These are phyloP conservation scores for Conopomorpha cramerella DNA, from an alignment of 1,140 invertebrate genomes.

Conservation along the genomic window DNA sequence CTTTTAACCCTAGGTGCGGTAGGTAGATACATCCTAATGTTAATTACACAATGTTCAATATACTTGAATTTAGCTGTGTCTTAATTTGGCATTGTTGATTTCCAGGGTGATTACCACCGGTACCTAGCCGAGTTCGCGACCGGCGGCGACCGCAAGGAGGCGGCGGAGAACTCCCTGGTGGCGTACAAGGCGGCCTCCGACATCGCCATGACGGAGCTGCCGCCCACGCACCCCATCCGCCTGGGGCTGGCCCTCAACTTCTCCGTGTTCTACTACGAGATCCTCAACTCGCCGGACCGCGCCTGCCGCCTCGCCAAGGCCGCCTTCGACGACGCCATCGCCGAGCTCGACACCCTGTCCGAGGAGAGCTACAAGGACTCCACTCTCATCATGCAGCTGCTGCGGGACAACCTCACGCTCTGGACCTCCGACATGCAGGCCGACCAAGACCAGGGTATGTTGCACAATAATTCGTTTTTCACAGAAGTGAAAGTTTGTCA, in stretches of 20 bases:
- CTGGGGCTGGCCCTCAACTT: slow-evolving; percentile 92
- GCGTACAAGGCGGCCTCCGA: slow-evolving; percentile 98
- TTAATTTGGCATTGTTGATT: no score
- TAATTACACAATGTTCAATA: no score
- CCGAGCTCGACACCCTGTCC: slow-evolving; percentile 93
- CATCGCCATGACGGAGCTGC: slow-evolving; percentile 94
- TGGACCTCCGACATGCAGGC: slow-evolving; percentile 98
- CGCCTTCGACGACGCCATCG: slow-evolving; percentile 97
- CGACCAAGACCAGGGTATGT: slow-evolving; percentile 65
- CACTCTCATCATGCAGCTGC: slow-evolving; percentile 97
- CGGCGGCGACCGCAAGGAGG: slow-evolving; percentile 92
- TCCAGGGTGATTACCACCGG: slow-evolving; percentile 93
- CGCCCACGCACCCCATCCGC: slow-evolving; percentile 94
- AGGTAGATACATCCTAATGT: no score
- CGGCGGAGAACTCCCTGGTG: slow-evolving; percentile 92
- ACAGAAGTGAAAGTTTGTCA: no score
- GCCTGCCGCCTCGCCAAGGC: slow-evolving; percentile 95
- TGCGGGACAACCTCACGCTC: slow-evolving; percentile 96
- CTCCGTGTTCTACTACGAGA: slow-evolving; percentile 98
- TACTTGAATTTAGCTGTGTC: no score
- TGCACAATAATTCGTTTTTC: neutral
- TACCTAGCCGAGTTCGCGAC: slow-evolving; percentile 97
- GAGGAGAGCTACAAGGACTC: slow-evolving; percentile 99
- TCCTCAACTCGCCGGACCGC: slow-evolving; percentile 94
- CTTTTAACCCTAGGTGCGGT: no score